Percentiles rank a stretch among this genome's conserved stretches.
phyloP scores from a whole-genome alignment of 2,797 vertebrate species.

The Tenualosa ilisha region DNA sequence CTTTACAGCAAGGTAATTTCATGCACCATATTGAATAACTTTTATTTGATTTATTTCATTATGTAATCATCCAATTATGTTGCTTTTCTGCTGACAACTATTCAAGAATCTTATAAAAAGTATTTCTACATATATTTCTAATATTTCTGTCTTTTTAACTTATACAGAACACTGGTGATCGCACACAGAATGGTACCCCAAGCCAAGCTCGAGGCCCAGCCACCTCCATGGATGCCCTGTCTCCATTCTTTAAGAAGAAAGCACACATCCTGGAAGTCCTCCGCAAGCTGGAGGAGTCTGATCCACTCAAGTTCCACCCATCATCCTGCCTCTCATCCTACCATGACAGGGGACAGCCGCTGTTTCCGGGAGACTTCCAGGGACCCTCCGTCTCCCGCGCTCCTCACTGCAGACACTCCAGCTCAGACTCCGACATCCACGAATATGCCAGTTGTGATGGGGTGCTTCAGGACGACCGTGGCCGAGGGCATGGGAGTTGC shows the following conservation, averaged over 20 bases:
- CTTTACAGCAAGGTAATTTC: not conserved
- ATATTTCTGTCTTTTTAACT: constrained; percentile 13
- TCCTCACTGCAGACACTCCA: constrained; percentile 50
- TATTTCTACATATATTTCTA: not conserved
- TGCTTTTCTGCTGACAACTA: not conserved
- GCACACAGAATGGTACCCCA: constrained; percentile 39
- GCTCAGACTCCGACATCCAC: constrained; percentile 58
- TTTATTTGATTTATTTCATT: not conserved
- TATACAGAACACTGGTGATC: constrained; percentile 40
- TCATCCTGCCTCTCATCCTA: constrained; percentile 41
- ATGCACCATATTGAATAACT: not conserved
- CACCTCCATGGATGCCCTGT: constrained; percentile 71
- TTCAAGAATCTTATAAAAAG: not conserved
- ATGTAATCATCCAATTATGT: not conserved
- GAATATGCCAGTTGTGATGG: constrained; percentile 69
- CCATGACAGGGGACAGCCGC: constrained; percentile 37
- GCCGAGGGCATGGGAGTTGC: constrained; percentile 59
- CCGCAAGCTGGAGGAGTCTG: constrained; percentile 77
- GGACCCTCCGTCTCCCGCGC: constrained; percentile 17
- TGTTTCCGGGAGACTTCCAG: constrained; percentile 48
- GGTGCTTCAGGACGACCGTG: constrained; percentile 41
- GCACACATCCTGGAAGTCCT: constrained; percentile 82
- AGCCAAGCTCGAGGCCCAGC: constrained; percentile 36
- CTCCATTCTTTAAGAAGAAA: constrained; percentile 80
- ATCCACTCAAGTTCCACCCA: constrained; percentile 63